Percentiles rank a stretch among this genome's conserved stretches.
These are phyloP conservation scores for Percopsis transmontana DNA, from an alignment of 2,113 vertebrate species.

Conservation along the genomic window DNA sequence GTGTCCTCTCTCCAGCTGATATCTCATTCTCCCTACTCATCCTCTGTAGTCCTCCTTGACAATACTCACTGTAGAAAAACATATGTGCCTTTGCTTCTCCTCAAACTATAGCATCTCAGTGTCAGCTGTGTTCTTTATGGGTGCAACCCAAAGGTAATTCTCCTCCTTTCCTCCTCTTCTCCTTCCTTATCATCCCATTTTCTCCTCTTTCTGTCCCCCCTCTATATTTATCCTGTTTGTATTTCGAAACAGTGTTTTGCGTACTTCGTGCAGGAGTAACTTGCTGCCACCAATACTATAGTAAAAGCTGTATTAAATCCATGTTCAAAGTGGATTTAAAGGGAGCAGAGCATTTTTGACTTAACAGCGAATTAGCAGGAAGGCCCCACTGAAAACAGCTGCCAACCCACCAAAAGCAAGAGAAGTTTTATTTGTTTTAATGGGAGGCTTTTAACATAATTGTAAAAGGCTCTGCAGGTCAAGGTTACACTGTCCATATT, in stretches of 20 bases:
- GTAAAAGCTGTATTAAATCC: not conserved
- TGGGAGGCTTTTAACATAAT: not conserved
- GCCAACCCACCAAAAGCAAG: not conserved
- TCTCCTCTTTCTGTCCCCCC: not conserved
- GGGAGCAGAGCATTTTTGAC: not conserved
- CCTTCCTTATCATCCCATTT: not conserved
- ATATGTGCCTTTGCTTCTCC: slow-evolving; percentile 29
- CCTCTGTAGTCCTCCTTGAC: slow-evolving; percentile 10
- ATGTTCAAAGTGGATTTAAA: not conserved
- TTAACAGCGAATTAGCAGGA: not conserved
- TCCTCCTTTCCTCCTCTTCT: not conserved
- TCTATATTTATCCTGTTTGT: slow-evolving; percentile 1
- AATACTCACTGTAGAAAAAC: slow-evolving; percentile 17
- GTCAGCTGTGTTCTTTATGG: slow-evolving; percentile 21
- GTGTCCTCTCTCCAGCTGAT: slow-evolving; percentile 23
- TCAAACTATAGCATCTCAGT: slow-evolving; percentile 20
- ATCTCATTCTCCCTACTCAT: slow-evolving; percentile 16
- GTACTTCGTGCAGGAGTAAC: not conserved
- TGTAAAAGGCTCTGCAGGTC: not conserved
- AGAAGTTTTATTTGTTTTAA: not conserved
- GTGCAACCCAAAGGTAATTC: slow-evolving; percentile 26
- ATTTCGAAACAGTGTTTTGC: slow-evolving; percentile 6
- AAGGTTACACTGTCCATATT: slow-evolving; percentile 47
- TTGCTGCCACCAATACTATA: not conserved
- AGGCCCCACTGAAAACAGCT: not conserved